Evolutionary conservation across 2,888 invertebrate genomes (phyloP).

Genomic region (Ypsolopha scabrella): DNA sequence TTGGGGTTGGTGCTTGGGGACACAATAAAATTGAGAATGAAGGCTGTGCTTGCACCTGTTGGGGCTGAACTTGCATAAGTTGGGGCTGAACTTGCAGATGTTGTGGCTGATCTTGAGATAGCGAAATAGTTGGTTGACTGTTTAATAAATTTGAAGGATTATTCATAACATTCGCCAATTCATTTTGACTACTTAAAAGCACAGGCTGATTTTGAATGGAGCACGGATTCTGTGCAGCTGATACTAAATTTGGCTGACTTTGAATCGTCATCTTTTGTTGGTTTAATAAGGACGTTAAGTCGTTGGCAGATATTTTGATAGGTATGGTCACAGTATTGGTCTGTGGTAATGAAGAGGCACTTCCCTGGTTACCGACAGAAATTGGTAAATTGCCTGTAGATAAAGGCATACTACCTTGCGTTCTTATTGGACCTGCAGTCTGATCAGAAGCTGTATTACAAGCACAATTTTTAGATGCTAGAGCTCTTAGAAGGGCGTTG

Average conservation of each 20-base stretch:
- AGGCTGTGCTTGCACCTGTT: neutral
- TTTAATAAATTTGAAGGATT: neutral
- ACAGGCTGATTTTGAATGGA: neutral
- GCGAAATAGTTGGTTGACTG: neutral
- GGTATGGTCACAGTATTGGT: no score
- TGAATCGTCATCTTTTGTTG: no score
- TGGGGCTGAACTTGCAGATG: neutral
- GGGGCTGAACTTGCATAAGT: neutral
- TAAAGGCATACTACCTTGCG: neutral
- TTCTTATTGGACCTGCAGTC: neutral
- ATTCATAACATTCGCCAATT: no score
- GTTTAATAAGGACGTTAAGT: no score
- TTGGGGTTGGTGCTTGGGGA: neutral
- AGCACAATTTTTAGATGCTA: no score
- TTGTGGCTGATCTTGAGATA: neutral
- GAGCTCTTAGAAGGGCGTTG: neutral
- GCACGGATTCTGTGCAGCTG: neutral
- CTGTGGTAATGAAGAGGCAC: neutral
- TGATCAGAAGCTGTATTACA: neutral
- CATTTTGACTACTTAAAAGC: neutral
- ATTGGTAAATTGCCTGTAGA: neutral
- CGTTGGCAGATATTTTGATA: neutral
- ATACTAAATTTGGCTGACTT: neutral
- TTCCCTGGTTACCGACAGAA: neutral
- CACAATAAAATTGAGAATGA: neutral